phyloP scores from a whole-genome alignment of 2,113 vertebrate genomes.

The Daubentonia madagascariensis region DNA sequence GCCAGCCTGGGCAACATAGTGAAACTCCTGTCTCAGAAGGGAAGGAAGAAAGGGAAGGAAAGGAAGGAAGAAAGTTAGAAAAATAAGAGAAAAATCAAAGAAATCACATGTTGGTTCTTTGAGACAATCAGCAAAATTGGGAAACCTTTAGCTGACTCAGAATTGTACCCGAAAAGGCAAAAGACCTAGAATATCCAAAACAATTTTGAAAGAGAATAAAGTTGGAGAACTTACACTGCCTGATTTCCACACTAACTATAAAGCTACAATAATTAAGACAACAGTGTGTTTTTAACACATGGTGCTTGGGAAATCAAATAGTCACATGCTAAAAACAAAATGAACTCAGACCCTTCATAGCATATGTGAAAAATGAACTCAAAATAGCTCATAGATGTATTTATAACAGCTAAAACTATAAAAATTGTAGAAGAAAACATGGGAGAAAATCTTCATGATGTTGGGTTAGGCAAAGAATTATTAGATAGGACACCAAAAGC shows the following conservation, averaged over 20 bases:
- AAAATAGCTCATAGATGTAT: neutral
- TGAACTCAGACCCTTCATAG: neutral
- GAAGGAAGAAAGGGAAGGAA: neutral
- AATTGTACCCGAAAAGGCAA: neutral
- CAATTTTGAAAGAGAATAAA: neutral
- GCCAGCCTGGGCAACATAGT: neutral
- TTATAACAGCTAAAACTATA: neutral
- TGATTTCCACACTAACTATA: neutral
- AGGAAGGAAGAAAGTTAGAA: neutral
- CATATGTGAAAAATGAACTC: neutral
- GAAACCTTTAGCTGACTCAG: neutral
- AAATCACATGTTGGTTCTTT: neutral
- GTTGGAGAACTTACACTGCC: neutral
- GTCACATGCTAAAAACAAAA: neutral
- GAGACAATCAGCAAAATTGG: neutral
- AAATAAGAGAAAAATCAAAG: neutral
- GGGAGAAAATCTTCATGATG: neutral
- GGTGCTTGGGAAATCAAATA: neutral
- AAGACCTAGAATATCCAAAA: neutral
- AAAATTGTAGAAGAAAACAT: neutral
- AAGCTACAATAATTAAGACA: neutral
- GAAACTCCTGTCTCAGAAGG: neutral
- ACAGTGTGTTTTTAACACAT: neutral
- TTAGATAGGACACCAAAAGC: constrained; percentile 1
- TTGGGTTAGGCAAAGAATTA: neutral